Evolutionary conservation across 1,140 invertebrate species (phyloP), one percentile per base, ranked within the genome.

Genomic region (Drosophila nasuta): DNA sequence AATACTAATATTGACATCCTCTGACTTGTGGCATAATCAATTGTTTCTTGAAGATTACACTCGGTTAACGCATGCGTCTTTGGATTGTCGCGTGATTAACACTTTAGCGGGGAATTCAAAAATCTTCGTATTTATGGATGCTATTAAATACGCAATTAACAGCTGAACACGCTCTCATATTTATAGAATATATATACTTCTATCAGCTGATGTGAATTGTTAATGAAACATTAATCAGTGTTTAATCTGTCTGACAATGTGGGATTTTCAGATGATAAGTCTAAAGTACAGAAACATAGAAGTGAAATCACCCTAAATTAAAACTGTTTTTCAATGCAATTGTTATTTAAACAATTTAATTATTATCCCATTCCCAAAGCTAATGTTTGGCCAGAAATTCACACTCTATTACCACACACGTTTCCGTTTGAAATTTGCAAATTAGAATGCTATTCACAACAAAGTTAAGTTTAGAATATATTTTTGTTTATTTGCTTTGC

Each of bases 31-130:
- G 46, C 38, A 59, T 43, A 30, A 48, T 48, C 45, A 41, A 41
- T 57, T 41, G 2, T 20, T 38, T 17, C 33, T 35, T 25, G 7
- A 13, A 30, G 28, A 52, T 52, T 38, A 25, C 17, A 28, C 38
- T 59, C 45, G 2, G 5, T 28, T 63, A 45, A 45, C 56, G 48
- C 70, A 68, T 68, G 57, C 35, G 41, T 45, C 33, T n/a, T 3
- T 35, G 28, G 2, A 6, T 38, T 38, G 58, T 75, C 64, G 71
- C 64, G 64, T 63, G 72, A 70, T 75, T 63, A 10, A 33, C 66
- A 35, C 11, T 13, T 57, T 60, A 62, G 57, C 56, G 46, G 28
- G 28, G 35, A 63, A 38, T 20, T 49, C 17, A n/a, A 8, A 25
- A 38, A 49, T 38, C 54, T 7, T 28, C 11, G 33, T 33, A 43